phyloP scores from a whole-genome alignment of 2,888 invertebrate genomes.

The Pharmacophagus antenor region DNA sequence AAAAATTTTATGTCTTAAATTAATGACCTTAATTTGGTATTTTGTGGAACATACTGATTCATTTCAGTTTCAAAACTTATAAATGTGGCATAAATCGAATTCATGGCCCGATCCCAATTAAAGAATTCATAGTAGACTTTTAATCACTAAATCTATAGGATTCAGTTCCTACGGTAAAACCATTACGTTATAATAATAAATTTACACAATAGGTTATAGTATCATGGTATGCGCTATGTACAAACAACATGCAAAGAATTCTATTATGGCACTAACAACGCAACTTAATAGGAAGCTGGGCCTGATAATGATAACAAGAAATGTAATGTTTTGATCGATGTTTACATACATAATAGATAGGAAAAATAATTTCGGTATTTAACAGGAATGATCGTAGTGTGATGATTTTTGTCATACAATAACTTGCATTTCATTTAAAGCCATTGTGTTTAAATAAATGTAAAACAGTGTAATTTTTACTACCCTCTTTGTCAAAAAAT shows the following conservation, averaged over 20 bases:
- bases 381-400: background rate
- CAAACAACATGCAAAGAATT: constrained; percentile 12
- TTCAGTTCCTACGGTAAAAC: background rate
- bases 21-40: too few relatives aligned
- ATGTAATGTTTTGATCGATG: background rate
- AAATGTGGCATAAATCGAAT: too few relatives aligned
- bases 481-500: background rate
- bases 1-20: too few relatives aligned
- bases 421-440: background rate
- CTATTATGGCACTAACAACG: constrained; percentile 2
- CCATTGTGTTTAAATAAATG: background rate
- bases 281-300: background rate
- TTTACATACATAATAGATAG: background rate
- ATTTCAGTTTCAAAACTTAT: too few relatives aligned
- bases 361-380: background rate
- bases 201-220: constrained; percentile 3
- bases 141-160: too few relatives aligned
- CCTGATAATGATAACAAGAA: background rate
- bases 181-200: background rate
- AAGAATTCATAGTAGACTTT: too few relatives aligned
- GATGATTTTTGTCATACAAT: background rate
- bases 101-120: background rate
- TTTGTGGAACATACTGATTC: too few relatives aligned
- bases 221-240: background rate
- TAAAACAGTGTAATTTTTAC: background rate